Evolutionary conservation across 2,113 vertebrate genomes (phyloP).

Genomic region (Haemorhous mexicanus): DNA sequence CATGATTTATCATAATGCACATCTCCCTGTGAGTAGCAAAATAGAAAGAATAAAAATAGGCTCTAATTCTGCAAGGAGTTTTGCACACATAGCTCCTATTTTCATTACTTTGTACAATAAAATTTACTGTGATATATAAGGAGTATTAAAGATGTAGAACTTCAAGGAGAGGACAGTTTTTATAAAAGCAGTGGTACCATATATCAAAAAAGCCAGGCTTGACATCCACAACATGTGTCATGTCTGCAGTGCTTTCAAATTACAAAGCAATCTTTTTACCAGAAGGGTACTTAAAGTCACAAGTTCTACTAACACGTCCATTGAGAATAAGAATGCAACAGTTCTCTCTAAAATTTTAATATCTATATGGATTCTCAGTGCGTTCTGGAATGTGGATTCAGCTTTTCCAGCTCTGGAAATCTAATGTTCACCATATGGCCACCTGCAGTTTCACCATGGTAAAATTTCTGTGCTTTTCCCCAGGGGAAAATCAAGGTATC

Average conservation of each 20-base stretch:
- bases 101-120: neutral
- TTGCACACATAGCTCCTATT: neutral
- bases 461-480: slow-evolving; percentile 16
- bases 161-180: neutral
- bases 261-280: neutral
- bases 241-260: slow-evolving; percentile 14
- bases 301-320: neutral
- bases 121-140: neutral
- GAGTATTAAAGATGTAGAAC: neutral
- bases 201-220: neutral
- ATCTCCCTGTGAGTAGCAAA: neutral
- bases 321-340: neutral
- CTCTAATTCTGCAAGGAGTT: neutral
- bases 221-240: neutral
- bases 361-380: slow-evolving; percentile 22
- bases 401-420: slow-evolving; percentile 38
- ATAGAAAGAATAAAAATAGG: neutral
- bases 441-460: slow-evolving; percentile 5
- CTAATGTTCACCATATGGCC: slow-evolving; percentile 25
- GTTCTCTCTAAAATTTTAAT: slow-evolving; percentile 28
- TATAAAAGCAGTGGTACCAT: neutral
- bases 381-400: slow-evolving; percentile 42
- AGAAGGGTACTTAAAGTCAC: neutral
- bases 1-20: neutral
- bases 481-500: neutral